Evolutionary conservation across 2,113 vertebrate species (phyloP), one percentile per base, ranked within the genome.

Genomic region (Lota lota): DNA sequence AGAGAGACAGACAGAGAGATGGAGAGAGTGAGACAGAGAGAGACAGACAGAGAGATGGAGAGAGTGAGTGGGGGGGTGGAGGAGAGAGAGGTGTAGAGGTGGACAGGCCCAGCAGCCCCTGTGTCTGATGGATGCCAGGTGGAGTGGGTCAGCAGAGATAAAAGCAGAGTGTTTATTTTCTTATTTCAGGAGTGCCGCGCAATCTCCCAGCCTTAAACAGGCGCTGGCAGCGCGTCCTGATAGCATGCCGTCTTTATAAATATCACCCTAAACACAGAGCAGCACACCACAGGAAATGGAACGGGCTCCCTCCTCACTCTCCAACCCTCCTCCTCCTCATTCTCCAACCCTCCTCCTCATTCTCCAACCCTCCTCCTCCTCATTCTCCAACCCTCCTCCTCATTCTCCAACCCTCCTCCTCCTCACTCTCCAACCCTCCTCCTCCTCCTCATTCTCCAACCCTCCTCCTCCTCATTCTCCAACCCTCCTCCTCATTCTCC

Each of bases 41-140:
- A 33, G 7, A 7, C 3, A 33, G 28, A 33, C n/a, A n/a, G n/a
- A n/a, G n/a, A n/a, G n/a, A n/a, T n/a, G n/a, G 28, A 33, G 28
- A 7, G 56, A 57, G 56, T 2, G 78, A 71, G 87, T 87, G 91
- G 84, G 63, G 61, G 64, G 22, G 21, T 22, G 59, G 85, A 73
- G 82, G 78, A 74, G 86, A 69, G 76, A 90, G 84, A 89, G 84
- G 83, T 88, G 90, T 92, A 86, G 74, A 75, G 80, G 88, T 82
- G 81, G 89, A 92, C 88, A 92, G 83, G 87, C 84, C 88, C 84
- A 75, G 80, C 87, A 88, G 73, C 86, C 89, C 54, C 61, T 65
- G 79, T 76, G 73, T 73, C 89, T 94, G 93, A 92, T 92, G 91
- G 90, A 91, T 84, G 81, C 88, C 89, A 92, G 89, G 92, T 92